Percentiles rank a stretch among this genome's conserved stretches.
phyloP scores from a whole-genome alignment of 2,797 vertebrate genomes.

The Cetoscarus ocellatus region DNA sequence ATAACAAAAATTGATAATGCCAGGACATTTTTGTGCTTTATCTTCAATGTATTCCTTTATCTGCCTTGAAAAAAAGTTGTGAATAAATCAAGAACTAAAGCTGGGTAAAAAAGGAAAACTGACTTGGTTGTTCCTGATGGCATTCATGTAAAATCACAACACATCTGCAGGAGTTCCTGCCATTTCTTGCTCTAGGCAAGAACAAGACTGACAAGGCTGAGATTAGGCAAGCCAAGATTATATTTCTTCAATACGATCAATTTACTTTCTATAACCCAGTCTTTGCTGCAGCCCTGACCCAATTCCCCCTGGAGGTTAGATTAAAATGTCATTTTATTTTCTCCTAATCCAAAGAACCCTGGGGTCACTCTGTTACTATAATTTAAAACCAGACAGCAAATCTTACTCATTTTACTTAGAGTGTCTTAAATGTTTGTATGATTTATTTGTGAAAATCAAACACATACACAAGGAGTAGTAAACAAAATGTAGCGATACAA shows the following conservation, averaged over 20 bases:
- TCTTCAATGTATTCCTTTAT: neutral
- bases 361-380: conserved; percentile 19
- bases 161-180: conserved; percentile 5
- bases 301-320: conserved; percentile 42
- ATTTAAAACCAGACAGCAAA: conserved; percentile 26
- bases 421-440: conserved; percentile 9
- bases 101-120: neutral
- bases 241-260: conserved; percentile 44
- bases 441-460: conserved; percentile 19
- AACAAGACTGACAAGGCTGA: conserved; percentile 41
- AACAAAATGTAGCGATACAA: too few species aligned
- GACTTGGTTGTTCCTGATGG: neutral
- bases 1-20: neutral
- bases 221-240: conserved; percentile 45
- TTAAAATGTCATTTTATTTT: conserved; percentile 59
- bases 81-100: conserved; percentile 1
- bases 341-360: conserved; percentile 58
- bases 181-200: neutral
- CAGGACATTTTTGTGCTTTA: neutral
- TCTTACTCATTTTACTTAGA: conserved; percentile 14
- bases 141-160: conserved; percentile 19
- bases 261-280: conserved; percentile 43
- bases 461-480: conserved; percentile 1
- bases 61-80: neutral
- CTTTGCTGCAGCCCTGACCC: conserved; percentile 31